A percentile compares a stretch with the other conserved stretches of the same genome.
Conservation (phyloP, 1,140 invertebrate genomes). For the Riptortus pedestris region DNA sequence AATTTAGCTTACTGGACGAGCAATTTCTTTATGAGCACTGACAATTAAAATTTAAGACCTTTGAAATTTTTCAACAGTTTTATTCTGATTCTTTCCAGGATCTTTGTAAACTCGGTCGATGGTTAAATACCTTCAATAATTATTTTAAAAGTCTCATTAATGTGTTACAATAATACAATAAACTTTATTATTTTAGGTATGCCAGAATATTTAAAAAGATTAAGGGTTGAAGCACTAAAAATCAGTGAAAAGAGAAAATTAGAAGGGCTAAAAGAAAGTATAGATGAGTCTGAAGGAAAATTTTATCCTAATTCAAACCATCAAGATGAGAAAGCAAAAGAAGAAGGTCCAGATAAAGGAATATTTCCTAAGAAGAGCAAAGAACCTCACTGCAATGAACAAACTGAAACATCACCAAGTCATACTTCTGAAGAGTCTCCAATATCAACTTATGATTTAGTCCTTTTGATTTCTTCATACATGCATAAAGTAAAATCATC, state of each 20-base stretch:
- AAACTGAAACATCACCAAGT: not conserved
- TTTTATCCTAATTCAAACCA: too few species aligned
- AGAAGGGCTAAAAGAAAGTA: not conserved
- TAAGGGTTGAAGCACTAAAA: not conserved
- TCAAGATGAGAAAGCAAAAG: too few species aligned
- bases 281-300: not conserved
- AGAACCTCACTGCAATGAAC: not conserved
- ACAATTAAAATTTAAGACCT: too few species aligned
- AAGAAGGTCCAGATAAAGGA: too few species aligned
- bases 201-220: slow-evolving; percentile 2
- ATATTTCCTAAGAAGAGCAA: not conserved
- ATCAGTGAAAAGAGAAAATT: not conserved
- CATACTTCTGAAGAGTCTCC: not conserved
- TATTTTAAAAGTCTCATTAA: too few species aligned
- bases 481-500: not conserved
- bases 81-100: too few species aligned
- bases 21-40: too few species aligned
- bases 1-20: too few species aligned
- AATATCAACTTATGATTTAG: not conserved
- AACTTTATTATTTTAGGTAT: not conserved
- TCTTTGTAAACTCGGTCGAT: too few species aligned
- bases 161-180: too few species aligned
- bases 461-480: not conserved
- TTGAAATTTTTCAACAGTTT: too few species aligned
- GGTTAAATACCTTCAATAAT: too few species aligned